A percentile compares a stretch with the other conserved stretches of the same genome.
Evolutionary conservation across 2,113 vertebrate genomes (phyloP).

Genomic region (Hippocampus mohnikei): DNA sequence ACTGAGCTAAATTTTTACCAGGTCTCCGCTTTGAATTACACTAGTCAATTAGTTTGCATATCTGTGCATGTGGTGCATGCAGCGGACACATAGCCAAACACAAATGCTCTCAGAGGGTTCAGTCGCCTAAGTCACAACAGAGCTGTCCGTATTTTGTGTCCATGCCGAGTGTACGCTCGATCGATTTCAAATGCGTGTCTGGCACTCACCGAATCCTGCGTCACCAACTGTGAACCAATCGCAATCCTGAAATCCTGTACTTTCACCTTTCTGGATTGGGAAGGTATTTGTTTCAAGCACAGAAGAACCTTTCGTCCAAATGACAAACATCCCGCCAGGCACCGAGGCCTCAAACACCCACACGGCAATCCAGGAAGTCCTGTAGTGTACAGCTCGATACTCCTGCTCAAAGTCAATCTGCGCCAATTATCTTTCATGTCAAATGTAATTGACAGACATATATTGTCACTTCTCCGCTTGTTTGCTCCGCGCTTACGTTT

Average conservation of each 20-base stretch:
- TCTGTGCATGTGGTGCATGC: too few relatives aligned
- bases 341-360: background rate
- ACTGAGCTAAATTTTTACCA: too few relatives aligned
- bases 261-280: background rate
- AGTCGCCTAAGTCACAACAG: background rate
- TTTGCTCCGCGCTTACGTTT: background rate
- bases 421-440: background rate
- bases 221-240: background rate
- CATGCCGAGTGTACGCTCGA: background rate
- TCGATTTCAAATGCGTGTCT: background rate
- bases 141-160: background rate
- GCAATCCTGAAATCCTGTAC: background rate
- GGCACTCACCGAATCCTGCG: too few relatives aligned
- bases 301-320: background rate
- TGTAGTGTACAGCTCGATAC: too few relatives aligned
- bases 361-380: background rate
- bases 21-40: too few relatives aligned
- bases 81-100: too few relatives aligned
- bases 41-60: too few relatives aligned
- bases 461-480: background rate
- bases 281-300: background rate
- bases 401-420: background rate
- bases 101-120: background rate
- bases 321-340: background rate
- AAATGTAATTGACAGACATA: background rate